Conservation (phyloP, 2,797 vertebrate genomes). For the Lindbergichthys nudifrons region DNA sequence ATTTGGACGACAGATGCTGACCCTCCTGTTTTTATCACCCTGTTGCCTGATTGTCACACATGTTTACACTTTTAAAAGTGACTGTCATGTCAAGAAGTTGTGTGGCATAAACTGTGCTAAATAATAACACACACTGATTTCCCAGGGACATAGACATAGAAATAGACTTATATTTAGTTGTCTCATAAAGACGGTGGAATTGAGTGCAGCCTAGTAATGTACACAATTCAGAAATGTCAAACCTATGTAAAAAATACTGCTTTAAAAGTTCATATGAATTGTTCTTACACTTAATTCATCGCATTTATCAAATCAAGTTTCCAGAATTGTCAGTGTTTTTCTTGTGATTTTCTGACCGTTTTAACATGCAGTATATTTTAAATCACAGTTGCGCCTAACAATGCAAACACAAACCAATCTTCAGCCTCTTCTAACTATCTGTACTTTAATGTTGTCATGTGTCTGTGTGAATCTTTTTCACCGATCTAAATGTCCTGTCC, state of each 20-base stretch:
- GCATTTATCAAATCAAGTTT: slow-evolving; percentile 3
- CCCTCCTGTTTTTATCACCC: slow-evolving; percentile 74
- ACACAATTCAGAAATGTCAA: not conserved
- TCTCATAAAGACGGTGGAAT: slow-evolving; percentile 3
- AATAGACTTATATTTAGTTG: slow-evolving; percentile 7
- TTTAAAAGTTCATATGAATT: not conserved
- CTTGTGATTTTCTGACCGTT: not conserved
- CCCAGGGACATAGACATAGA: not conserved
- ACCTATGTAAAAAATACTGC: not conserved
- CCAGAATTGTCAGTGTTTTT: not conserved
- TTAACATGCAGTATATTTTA: not conserved
- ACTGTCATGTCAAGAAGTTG: slow-evolving; percentile 35
- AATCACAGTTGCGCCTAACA: not conserved
- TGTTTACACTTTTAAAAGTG: slow-evolving; percentile 70
- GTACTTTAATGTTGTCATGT: slow-evolving; percentile 2
- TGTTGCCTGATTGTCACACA: slow-evolving; percentile 76
- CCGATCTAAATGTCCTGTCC: slow-evolving; percentile 47
- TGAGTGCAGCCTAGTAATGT: not conserved
- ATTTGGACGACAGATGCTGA: slow-evolving; percentile 76
- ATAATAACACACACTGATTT: not conserved
- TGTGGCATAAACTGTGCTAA: too few species aligned
- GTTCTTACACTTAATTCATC: not conserved
- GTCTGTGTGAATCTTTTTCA: slow-evolving; percentile 36
- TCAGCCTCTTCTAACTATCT: slow-evolving; percentile 16
- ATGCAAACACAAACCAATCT: slow-evolving; percentile 4